Percentiles rank a stretch among this genome's conserved stretches.
Conservation (phyloP, 2,797 vertebrate genomes). For the Morus bassanus region DNA sequence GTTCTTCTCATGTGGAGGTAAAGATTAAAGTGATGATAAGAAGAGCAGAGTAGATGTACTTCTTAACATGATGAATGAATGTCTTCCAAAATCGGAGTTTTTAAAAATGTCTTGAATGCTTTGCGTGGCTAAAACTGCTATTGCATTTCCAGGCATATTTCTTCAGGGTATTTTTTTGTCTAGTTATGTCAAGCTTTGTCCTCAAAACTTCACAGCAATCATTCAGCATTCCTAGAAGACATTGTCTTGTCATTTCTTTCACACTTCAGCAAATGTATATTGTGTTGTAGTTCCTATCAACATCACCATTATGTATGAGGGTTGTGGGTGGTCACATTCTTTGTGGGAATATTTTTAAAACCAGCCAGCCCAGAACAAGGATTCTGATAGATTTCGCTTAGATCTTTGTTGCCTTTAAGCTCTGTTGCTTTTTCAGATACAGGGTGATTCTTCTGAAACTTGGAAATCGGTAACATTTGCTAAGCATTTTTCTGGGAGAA, state of each 20-base stretch:
- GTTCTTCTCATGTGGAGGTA: background rate
- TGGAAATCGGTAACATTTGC: background rate
- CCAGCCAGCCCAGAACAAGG: background rate
- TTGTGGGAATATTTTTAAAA: conserved; percentile 27
- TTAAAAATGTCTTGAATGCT: background rate
- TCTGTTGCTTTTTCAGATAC: background rate
- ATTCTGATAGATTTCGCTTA: background rate
- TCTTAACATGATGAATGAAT: background rate
- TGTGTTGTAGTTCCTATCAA: conserved; percentile 29
- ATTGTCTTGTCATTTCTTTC: conserved; percentile 32
- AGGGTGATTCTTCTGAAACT: background rate
- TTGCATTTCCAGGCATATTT: background rate
- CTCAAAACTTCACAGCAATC: conserved; percentile 12
- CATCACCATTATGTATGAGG: conserved; percentile 15
- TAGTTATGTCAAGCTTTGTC: background rate
- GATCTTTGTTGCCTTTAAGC: background rate
- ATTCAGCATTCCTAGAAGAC: conserved; percentile 8
- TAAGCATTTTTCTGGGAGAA: background rate
- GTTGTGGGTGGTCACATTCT: conserved; percentile 52
- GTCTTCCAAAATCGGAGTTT: background rate
- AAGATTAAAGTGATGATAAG: background rate
- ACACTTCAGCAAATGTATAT: conserved; percentile 40
- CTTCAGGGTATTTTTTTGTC: background rate
- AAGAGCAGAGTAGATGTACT: background rate
- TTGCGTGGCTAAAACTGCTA: background rate